Base-by-base conservation (phyloP, 2,113 vertebrate species). In the Hoplias malabaricus region DNA sequence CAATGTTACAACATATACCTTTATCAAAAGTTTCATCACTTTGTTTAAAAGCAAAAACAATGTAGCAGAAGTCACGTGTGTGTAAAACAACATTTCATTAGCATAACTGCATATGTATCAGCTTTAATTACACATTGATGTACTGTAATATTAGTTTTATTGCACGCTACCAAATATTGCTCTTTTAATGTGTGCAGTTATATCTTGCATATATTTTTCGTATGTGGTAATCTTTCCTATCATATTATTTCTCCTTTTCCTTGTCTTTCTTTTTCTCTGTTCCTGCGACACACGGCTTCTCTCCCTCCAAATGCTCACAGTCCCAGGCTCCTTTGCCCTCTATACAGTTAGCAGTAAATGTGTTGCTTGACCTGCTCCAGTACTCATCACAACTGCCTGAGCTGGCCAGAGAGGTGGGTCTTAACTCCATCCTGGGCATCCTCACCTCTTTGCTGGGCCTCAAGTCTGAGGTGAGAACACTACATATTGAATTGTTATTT, bases 361-460 rank as follows among this genome's bases (percentile, higher is more conserved):
- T 96, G 13, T 86, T 97, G 59, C 92, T 86, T 54, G 95, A 96
- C 56, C 76, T 97, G n/a, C 90, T 97, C 6, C 91, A 91, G 33
- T 95, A 94, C 2, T 95, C 96, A 0, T 91, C 93, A 65, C 95
- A 95, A 83, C 86, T 96, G 3, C 89, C 95, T 0, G 89, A 94
- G 34, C 88, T 97, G 9, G 91, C 94, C 50, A 84, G 96, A 50
- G 95, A 97, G 81, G 94, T 97, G 7, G 93, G 94, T 34, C 92
- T 94, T 61, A 96, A 96, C 88, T 95, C 93, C 65, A 88, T 96
- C 56, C 92, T 95, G 5, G 95, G 95, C 4, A 93, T 96, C 57
- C 92, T 97, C 4, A 96, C 95, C 0, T 96, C 96, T 4, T 84
- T 97, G 73, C 90, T 97, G 71, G 93, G 92, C 54, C 93, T 97